These are phyloP conservation scores for Glomeris maerens DNA, from an alignment of 1,140 invertebrate species.

Conservation along the genomic window DNA sequence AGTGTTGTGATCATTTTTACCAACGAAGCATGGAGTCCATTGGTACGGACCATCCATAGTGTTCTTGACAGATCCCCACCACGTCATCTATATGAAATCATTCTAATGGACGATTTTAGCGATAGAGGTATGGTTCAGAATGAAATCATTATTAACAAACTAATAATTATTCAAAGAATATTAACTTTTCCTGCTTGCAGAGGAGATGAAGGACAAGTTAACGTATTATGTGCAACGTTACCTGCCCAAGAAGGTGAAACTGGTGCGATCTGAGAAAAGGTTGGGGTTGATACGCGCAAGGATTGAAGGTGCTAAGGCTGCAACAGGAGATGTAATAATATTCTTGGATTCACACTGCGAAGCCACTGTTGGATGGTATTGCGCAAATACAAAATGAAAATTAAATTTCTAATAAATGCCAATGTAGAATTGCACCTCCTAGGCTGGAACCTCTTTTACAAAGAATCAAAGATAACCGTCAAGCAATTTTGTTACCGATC, in stretches of 20 bases:
- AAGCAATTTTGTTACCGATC: conserved; percentile 71
- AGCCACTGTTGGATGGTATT: conserved; percentile 54
- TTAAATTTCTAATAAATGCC: not conserved
- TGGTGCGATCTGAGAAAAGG: conserved; percentile 58
- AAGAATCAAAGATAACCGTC: conserved; percentile 60
- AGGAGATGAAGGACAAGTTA: conserved; percentile 54
- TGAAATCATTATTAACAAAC: not conserved
- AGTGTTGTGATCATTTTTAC: conserved; percentile 73
- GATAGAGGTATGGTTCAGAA: conserved; percentile 42
- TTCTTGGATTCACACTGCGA: conserved; percentile 96
- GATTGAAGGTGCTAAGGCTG: conserved; percentile 57
- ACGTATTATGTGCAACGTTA: conserved; percentile 51
- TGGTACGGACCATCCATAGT: conserved; percentile 70
- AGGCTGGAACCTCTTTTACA: conserved; percentile 71
- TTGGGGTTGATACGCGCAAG: conserved; percentile 73
- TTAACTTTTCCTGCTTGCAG: conserved; percentile 28
- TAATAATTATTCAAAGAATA: not conserved
- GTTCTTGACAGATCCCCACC: conserved; percentile 63
- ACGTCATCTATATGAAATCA: conserved; percentile 58
- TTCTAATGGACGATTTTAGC: conserved; percentile 78
- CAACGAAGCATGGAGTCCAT: conserved; percentile 73
- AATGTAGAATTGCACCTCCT: conserved; percentile 10
- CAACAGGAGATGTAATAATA: conserved; percentile 68
- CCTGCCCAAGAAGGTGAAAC: conserved; percentile 44
- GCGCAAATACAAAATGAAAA: not conserved